These are phyloP conservation scores for Nemapogon koenigi DNA, from an alignment of 2,888 invertebrate genomes.

Conservation along the genomic window DNA sequence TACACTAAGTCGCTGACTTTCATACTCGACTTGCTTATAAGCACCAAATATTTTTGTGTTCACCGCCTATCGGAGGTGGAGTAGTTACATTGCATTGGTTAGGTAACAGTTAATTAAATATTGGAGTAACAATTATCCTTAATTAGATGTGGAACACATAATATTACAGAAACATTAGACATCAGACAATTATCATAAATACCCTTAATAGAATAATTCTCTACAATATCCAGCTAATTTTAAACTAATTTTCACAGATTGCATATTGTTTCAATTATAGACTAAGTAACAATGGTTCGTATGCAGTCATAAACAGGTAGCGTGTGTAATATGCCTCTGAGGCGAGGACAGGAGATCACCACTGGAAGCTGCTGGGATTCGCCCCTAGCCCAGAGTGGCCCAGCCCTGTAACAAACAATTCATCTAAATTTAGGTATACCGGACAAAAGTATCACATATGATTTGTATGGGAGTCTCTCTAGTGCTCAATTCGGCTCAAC, in stretches of 20 bases:
- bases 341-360: slow-evolving; percentile 61
- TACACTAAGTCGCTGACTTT: slow-evolving; percentile 64
- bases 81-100: slow-evolving; percentile 67
- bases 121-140: slow-evolving; percentile 65
- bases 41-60: slow-evolving; percentile 66
- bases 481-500: no score
- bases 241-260: slow-evolving; percentile 72
- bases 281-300: slow-evolving; percentile 69
- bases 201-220: slow-evolving; percentile 57
- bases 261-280: slow-evolving; percentile 69
- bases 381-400: slow-evolving; percentile 72
- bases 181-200: slow-evolving; percentile 67
- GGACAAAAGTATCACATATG: no score
- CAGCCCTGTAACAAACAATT: slow-evolving; percentile 57
- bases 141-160: slow-evolving; percentile 72
- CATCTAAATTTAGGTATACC: no score
- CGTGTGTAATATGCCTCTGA: slow-evolving; percentile 58
- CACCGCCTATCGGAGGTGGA: slow-evolving; percentile 67
- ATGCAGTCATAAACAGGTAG: slow-evolving; percentile 70
- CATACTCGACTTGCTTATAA: slow-evolving; percentile 63
- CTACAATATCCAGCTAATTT: slow-evolving; percentile 64
- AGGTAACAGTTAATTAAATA: slow-evolving; percentile 66
- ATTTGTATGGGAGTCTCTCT: no score
- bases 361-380: slow-evolving; percentile 62
- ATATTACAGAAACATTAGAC: slow-evolving; percentile 66